Conservation (phyloP, 64 coral and sea anemone genomes). For the Platygyra sinensis region DNA sequence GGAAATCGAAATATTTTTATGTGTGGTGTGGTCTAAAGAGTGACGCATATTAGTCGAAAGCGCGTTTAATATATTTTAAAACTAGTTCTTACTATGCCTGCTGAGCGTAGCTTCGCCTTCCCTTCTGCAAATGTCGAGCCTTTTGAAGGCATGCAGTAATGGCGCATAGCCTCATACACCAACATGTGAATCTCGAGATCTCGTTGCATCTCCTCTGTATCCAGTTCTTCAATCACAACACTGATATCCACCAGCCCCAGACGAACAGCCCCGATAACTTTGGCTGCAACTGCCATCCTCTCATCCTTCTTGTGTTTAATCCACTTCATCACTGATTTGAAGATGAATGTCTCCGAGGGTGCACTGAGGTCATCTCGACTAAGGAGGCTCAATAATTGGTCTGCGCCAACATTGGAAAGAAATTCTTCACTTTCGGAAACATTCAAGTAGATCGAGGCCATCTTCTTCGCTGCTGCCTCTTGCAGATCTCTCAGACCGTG, state of each 20-base stretch:
- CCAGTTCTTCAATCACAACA: not conserved
- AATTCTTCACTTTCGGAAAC: not conserved
- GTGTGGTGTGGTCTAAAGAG: too few relatives aligned
- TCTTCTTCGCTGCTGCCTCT: not conserved
- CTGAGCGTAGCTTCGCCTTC: too few relatives aligned
- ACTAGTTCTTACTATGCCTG: too few relatives aligned
- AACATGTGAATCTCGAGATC: not conserved
- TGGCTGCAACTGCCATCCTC: not conserved
- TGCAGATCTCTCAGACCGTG: not conserved
- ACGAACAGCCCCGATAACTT: not conserved
- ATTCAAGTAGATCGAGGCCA: not conserved
- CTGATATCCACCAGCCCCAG: not conserved
- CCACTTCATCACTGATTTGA: conserved; percentile 16
- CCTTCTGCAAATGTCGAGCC: too few relatives aligned
- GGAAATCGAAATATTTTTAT: too few relatives aligned
- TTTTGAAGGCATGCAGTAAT: not conserved
- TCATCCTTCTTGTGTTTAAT: conserved; percentile 2
- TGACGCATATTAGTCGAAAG: too few relatives aligned
- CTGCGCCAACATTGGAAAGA: not conserved
- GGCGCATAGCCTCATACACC: not conserved
- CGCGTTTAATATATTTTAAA: too few relatives aligned
- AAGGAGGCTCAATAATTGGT: not conserved
- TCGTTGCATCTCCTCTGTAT: not conserved
- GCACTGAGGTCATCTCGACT: not conserved
- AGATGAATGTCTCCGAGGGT: conserved; percentile 14